Percentiles rank a stretch among this genome's conserved stretches.
Conservation (phyloP, 2,113 vertebrate genomes). For the Vanacampus margaritifer region DNA sequence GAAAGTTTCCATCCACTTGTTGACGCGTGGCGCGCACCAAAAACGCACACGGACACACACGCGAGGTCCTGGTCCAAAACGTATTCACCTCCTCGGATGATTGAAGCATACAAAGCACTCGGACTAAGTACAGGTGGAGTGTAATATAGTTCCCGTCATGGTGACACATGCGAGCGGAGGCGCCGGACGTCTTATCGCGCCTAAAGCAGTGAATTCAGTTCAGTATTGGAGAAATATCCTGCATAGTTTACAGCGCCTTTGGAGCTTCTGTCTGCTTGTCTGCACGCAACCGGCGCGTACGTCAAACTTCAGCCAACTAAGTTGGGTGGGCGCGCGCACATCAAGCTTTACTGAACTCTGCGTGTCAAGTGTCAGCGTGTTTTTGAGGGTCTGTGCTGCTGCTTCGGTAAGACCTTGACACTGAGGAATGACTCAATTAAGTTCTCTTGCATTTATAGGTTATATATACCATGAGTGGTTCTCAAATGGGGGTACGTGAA, state of each 20-base stretch:
- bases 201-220: slow-evolving; percentile 18
- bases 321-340: slow-evolving; percentile 15
- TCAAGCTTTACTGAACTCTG: no score
- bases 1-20: slow-evolving; percentile 25
- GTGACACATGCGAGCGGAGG: slow-evolving; percentile 46
- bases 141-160: slow-evolving; percentile 58
- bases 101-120: background rate
- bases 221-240: slow-evolving; percentile 37
- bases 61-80: background rate
- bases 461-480: no score
- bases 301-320: slow-evolving; percentile 35
- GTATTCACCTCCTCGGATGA: background rate
- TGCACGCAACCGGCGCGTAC: slow-evolving; percentile 14
- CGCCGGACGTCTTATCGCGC: slow-evolving; percentile 58
- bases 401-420: slow-evolving; percentile 1
- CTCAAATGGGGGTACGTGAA: no score
- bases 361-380: background rate
- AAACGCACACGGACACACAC: background rate
- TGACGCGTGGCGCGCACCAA: background rate
- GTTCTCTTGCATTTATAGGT: background rate
- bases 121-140: slow-evolving; percentile 7
- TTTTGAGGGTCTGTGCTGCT: slow-evolving; percentile 5
- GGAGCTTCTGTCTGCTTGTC: slow-evolving; percentile 19
- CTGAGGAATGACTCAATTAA: background rate
- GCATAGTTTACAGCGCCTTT: slow-evolving; percentile 42